Percentiles rank a stretch among this genome's conserved stretches.
phyloP scores from a whole-genome alignment of 2,888 invertebrate genomes.

The Tetranychus truncatus region DNA sequence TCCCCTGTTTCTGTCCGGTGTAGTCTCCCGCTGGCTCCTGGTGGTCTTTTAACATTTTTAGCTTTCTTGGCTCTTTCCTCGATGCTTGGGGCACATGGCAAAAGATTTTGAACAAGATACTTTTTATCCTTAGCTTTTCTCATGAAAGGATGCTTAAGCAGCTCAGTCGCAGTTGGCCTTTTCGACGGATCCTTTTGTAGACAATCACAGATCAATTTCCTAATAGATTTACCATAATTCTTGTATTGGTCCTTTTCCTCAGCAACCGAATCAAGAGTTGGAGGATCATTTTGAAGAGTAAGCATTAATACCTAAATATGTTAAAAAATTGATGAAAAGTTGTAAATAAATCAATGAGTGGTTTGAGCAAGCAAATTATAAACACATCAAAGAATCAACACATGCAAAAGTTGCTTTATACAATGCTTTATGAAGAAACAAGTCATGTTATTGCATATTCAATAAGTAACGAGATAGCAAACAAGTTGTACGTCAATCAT shows the following conservation, averaged over 20 bases:
- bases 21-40: constrained; percentile 62
- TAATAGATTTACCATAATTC: constrained; percentile 86
- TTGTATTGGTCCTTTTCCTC: constrained; percentile 97
- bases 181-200: constrained; percentile 86
- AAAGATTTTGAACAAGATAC: constrained; percentile 63
- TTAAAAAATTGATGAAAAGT: background rate
- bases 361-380: background rate
- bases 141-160: constrained; percentile 91
- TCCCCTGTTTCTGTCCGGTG: constrained; percentile 88
- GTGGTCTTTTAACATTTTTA: constrained; percentile 53
- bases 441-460: too few relatives aligned
- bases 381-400: background rate
- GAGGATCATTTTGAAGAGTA: constrained; percentile 93
- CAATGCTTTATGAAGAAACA: too few relatives aligned
- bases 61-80: constrained; percentile 80
- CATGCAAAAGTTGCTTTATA: too few relatives aligned
- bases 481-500: too few relatives aligned
- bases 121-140: constrained; percentile 88
- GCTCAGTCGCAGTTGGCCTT: constrained; percentile 77
- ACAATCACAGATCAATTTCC: constrained; percentile 90
- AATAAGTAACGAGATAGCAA: too few relatives aligned
- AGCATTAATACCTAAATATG: constrained; percentile 58
- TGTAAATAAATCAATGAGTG: background rate
- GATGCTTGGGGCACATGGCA: constrained; percentile 66
- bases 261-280: constrained; percentile 77